Evolutionary conservation across 2,113 vertebrate species (phyloP).

Genomic region (Notechis scutatus): DNA sequence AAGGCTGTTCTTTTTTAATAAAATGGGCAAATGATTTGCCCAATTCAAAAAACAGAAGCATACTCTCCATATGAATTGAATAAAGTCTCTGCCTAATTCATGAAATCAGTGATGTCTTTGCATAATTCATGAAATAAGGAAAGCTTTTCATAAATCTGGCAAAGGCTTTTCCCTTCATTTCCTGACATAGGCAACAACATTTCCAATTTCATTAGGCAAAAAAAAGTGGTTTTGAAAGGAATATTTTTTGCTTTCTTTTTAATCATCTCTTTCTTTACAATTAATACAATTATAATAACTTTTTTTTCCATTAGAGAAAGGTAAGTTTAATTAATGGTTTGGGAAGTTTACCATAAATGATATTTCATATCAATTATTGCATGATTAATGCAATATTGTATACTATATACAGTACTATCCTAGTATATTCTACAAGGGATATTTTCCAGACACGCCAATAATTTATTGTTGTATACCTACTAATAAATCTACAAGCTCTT

Average conservation of each 20-base stretch:
- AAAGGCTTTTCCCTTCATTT: not conserved
- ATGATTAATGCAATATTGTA: not conserved
- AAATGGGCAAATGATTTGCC: not conserved
- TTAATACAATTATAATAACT: not conserved
- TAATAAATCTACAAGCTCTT: not conserved
- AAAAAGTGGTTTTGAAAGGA: not conserved
- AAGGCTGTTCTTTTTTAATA: not conserved
- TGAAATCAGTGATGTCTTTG: slow-evolving; percentile 16
- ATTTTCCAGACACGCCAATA: not conserved
- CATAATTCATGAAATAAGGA: slow-evolving; percentile 14
- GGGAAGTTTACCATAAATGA: not conserved
- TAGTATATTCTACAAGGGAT: not conserved
- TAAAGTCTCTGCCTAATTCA: not conserved
- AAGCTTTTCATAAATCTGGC: slow-evolving; percentile 17
- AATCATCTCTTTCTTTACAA: not conserved
- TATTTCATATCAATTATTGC: not conserved
- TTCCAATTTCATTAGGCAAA: not conserved
- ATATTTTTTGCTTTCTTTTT: not conserved
- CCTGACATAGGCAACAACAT: not conserved
- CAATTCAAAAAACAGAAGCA: slow-evolving; percentile 3
- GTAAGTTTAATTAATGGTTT: not conserved
- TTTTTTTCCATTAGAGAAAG: not conserved
- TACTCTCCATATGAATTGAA: not conserved
- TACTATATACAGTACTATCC: not conserved
- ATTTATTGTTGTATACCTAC: not conserved